Percentiles rank a stretch among this genome's conserved stretches.
Conservation (phyloP, 2,888 invertebrate species). For the Eupithecia abbreviata region DNA sequence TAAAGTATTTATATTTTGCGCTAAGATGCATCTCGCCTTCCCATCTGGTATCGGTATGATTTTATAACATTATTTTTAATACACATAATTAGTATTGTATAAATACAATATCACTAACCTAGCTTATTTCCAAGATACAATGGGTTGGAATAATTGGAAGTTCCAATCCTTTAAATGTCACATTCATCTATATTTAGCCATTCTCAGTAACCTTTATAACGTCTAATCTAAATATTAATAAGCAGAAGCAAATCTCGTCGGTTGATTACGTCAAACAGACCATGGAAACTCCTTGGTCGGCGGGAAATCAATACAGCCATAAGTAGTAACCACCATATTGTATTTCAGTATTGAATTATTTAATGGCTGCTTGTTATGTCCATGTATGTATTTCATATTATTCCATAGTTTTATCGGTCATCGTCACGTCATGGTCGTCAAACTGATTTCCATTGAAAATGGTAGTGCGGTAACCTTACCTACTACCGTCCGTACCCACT, state of each 20-base stretch:
- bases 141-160: not conserved
- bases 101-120: not conserved
- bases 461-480: not conserved
- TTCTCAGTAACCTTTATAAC: not conserved
- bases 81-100: too few species aligned
- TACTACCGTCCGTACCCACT: not conserved
- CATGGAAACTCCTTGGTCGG: not conserved
- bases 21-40: not conserved
- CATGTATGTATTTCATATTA: slow-evolving; percentile 49
- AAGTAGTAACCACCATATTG: slow-evolving; percentile 2
- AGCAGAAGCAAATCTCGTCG: not conserved
- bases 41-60: not conserved
- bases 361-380: slow-evolving; percentile 45
- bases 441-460: slow-evolving; percentile 2
- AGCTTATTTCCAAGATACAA: not conserved
- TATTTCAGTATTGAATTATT: slow-evolving; percentile 15
- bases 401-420: slow-evolving; percentile 19
- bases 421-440: slow-evolving; percentile 2
- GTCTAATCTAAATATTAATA: not conserved
- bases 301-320: slow-evolving; percentile 34
- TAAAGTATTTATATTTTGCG: not conserved
- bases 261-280: not conserved
- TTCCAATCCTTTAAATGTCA: not conserved
- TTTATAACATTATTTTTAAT: not conserved
- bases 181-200: not conserved